A percentile compares a stretch with the other conserved stretches of the same genome.
Evolutionary conservation across 2,797 vertebrate species (phyloP).

Genomic region (Paguma larvata): DNA sequence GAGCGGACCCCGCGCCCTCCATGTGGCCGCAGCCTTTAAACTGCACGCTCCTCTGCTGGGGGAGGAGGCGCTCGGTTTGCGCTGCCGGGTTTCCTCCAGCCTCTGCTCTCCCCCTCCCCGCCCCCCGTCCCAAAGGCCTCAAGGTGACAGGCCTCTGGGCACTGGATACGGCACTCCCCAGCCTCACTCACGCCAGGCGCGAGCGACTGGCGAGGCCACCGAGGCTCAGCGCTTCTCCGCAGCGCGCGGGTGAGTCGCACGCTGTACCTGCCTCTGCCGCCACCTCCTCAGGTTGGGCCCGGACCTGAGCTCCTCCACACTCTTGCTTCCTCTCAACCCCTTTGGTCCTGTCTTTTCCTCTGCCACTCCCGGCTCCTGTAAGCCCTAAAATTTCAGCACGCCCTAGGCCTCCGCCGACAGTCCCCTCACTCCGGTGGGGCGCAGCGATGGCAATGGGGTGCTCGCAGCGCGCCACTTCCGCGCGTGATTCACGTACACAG

Average conservation of each 20-base stretch:
- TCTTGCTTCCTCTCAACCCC: not conserved
- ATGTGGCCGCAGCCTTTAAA: not conserved
- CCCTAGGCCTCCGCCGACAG: not conserved
- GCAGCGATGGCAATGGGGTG: rapidly evolving
- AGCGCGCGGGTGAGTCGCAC: not conserved
- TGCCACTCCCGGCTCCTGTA: not conserved
- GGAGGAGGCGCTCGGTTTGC: constrained; percentile 44
- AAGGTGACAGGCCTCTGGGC: not conserved
- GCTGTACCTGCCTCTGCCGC: rapidly evolving
- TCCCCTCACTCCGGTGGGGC: rapidly evolving
- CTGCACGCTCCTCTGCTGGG: not conserved
- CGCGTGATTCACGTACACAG: not conserved
- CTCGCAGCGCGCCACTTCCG: not conserved
- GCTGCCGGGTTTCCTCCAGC: not conserved
- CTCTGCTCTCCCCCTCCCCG: too few relatives aligned
- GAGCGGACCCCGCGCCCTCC: not conserved
- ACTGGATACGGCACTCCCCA: rapidly evolving
- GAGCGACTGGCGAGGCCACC: rapidly evolving
- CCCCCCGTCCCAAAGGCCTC: too few relatives aligned
- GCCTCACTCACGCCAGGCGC: rapidly evolving
- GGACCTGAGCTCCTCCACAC: not conserved
- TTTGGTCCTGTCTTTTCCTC: not conserved
- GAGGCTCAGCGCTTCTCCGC: not conserved
- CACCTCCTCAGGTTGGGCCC: not conserved
- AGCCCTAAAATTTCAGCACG: not conserved